phyloP scores from a whole-genome alignment of 2,113 vertebrate species.

The Xiphophorus hellerii region DNA sequence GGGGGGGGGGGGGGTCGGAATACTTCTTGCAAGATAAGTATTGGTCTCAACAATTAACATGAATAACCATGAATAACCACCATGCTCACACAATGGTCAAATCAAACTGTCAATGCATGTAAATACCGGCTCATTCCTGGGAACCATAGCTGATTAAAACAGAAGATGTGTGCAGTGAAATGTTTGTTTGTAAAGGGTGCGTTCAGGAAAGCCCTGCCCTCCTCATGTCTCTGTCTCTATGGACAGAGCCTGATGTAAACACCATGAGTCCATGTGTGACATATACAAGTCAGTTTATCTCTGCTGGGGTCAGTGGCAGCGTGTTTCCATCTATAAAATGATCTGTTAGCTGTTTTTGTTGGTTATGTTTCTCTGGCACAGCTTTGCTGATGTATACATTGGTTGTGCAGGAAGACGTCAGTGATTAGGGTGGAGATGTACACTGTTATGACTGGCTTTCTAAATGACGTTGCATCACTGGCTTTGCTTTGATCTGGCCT shows the following conservation, averaged over 20 bases:
- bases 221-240: conserved; percentile 39
- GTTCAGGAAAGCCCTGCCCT: conserved; percentile 58
- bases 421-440: conserved; percentile 57
- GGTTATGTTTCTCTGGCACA: conserved; percentile 1
- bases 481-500: conserved; percentile 63
- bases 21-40: too few relatives aligned
- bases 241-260: conserved; percentile 41
- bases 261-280: conserved; percentile 28
- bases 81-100: too few relatives aligned
- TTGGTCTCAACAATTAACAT: too few relatives aligned
- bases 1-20: too few relatives aligned
- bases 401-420: conserved; percentile 3
- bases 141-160: not conserved
- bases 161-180: not conserved
- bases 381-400: conserved; percentile 26
- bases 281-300: conserved; percentile 16
- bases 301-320: not conserved
- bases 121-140: not conserved
- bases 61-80: too few relatives aligned
- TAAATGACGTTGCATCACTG: conserved; percentile 41
- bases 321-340: conserved; percentile 31
- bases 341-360: conserved; percentile 20
- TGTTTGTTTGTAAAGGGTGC: conserved; percentile 29
- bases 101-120: not conserved
- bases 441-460: conserved; percentile 66